Evolutionary conservation across 2,888 invertebrate species (phyloP), one percentile per base, ranked within the genome.

Genomic region (Stictocephala bisonia): DNA sequence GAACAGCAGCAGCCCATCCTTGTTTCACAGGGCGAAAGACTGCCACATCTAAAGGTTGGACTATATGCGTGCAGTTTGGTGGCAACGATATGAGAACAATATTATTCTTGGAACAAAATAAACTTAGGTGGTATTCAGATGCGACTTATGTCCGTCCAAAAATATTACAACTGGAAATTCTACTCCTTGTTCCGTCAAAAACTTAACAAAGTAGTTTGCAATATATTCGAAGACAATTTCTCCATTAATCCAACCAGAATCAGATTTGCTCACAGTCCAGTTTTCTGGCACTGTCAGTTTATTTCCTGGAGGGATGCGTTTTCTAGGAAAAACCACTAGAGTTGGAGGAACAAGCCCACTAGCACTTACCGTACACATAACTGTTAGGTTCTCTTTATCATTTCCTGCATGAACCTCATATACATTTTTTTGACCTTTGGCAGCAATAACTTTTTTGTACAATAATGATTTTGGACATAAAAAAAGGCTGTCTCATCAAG

Each of bases 391-490:
- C 58, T 81, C 80, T 74, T 81, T 80, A 64, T 83, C 81, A 60
- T 82, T 80, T 68, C 80, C 79, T 29, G 76, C 71, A 24, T 51
- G 67, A 24, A 58, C 74, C 50, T 81, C 80, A 15, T 81, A 75
- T 31, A 79, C 15, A 80, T 78, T 20, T 77, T 78, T 78, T 77
- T 73, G 35, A 81, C 82, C 79, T 80, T 81, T 76, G 73, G 78
- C 4, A 0, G 76, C 79, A 15, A 84, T 53, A 18, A 83, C 83
- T 66, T 79, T 77, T 15, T 79, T 76, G 1, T 78, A 78, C n/a
- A n/a, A n/a, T n/a, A n/a, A n/a, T n/a, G n/a, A n/a, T 77, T 84
- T 83, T 18, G 83, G 83, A 48, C 75, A 74, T 26, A 84, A 76
- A 73, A 83, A 18, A 44, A 41, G 0, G 80, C 81, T 15, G 81